Evolutionary conservation across 2,797 vertebrate genomes (phyloP).

Genomic region (Paramormyrops hopkinsi): DNA sequence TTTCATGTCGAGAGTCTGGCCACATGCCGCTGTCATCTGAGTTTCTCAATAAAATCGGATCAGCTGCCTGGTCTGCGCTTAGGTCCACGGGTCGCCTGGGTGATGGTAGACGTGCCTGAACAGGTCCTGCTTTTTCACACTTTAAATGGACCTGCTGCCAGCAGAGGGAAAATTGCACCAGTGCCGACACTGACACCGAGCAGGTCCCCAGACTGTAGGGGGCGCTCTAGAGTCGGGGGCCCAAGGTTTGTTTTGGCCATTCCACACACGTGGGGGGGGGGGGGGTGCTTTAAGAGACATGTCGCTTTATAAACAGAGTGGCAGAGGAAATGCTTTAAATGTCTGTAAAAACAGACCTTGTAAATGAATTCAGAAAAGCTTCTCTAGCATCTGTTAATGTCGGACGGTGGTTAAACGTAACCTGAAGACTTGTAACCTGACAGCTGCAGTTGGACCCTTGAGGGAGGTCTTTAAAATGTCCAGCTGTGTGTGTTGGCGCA

Average conservation of each 20-base stretch:
- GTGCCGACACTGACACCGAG: neutral
- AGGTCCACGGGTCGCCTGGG: neutral
- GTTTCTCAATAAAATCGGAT: neutral
- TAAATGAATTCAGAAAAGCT: neutral
- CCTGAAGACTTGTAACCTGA: neutral
- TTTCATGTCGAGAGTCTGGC: neutral
- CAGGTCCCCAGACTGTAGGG: neutral
- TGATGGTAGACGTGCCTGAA: neutral
- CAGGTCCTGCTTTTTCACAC: neutral
- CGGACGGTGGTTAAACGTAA: neutral
- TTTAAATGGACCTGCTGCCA: neutral
- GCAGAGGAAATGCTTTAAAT: neutral
- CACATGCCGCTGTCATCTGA: neutral
- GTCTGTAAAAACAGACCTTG: neutral
- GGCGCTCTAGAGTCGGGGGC: neutral
- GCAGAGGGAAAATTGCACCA: neutral
- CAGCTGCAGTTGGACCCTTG: neutral
- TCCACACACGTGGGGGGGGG: neutral
- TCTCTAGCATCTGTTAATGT: neutral
- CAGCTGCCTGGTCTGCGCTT: neutral
- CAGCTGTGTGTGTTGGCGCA: neutral
- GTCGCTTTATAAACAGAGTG: neutral
- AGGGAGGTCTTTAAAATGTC: neutral
- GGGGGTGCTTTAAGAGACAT: neutral
- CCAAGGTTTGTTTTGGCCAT: neutral